Percentiles rank a stretch among this genome's conserved stretches.
Evolutionary conservation across 2,888 invertebrate genomes (phyloP).

Genomic region (Pyrrhosoma nymphula): DNA sequence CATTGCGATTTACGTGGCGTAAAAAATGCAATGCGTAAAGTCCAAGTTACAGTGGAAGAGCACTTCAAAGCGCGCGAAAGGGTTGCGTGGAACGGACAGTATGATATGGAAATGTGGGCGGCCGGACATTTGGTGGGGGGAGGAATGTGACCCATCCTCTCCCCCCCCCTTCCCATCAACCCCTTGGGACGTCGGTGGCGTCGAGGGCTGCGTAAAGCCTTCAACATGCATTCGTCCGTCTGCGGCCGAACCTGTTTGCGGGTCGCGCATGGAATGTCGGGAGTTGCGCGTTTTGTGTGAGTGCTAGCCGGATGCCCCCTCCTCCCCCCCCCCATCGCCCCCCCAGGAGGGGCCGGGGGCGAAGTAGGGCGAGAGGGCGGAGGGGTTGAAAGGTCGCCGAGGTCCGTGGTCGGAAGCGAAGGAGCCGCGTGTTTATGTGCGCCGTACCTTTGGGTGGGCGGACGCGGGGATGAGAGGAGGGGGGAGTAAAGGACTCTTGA

Average conservation of each 20-base stretch:
- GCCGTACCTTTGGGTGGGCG: background rate
- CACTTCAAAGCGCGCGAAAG: background rate
- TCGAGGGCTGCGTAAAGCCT: conserved; percentile 25
- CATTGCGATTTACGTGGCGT: too few species aligned
- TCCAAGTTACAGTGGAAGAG: background rate
- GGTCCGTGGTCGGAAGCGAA: background rate
- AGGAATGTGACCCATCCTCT: conserved; percentile 3
- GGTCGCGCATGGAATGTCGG: conserved; percentile 56
- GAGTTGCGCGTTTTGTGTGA: background rate
- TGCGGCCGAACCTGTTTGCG: conserved; percentile 63
- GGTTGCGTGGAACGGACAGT: background rate
- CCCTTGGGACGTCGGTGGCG: background rate
- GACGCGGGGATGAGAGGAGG: background rate
- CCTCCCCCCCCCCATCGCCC: background rate
- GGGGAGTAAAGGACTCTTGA: background rate
- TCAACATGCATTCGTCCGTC: conserved; percentile 65
- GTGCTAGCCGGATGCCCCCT: background rate
- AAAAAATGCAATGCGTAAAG: background rate
- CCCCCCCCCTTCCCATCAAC: background rate
- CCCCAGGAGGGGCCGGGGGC: background rate
- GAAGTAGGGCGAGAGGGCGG: conserved; percentile 19
- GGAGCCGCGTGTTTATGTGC: conserved; percentile 32
- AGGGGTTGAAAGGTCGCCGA: conserved; percentile 53
- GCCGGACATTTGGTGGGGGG: background rate
- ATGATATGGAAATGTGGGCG: background rate